phyloP scores from a whole-genome alignment of 2,888 invertebrate genomes.

The Pharmacophagus antenor region DNA sequence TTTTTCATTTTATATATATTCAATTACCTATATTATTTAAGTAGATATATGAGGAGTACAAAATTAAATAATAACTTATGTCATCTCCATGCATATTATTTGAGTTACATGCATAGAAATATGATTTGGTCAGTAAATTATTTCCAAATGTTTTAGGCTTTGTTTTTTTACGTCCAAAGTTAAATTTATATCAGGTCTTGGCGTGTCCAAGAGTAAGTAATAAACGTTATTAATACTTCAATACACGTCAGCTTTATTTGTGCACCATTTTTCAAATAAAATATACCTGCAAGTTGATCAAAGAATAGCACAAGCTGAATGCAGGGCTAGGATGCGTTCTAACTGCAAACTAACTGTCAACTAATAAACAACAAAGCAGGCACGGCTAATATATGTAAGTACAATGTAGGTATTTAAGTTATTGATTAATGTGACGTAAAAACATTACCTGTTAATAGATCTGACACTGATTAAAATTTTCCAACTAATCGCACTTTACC shows the following conservation, averaged over 20 bases:
- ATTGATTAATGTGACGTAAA: slow-evolving; percentile 16
- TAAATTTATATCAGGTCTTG: too few species aligned
- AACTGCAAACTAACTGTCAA: slow-evolving; percentile 15
- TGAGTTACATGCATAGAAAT: too few species aligned
- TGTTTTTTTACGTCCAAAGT: too few species aligned
- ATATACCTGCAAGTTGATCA: slow-evolving; percentile 5
- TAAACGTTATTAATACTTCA: too few species aligned
- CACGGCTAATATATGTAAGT: slow-evolving; percentile 17
- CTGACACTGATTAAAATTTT: slow-evolving; percentile 14
- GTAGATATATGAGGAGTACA: too few species aligned
- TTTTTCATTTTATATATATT: too few species aligned
- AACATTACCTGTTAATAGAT: slow-evolving; percentile 22
- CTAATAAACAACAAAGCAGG: slow-evolving; percentile 1
- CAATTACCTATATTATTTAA: too few species aligned
- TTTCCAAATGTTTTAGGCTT: too few species aligned
- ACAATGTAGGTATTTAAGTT: slow-evolving; percentile 14
- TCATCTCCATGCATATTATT: too few species aligned
- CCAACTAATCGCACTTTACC: slow-evolving; percentile 8
- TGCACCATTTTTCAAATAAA: background rate
- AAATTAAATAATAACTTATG: too few species aligned
- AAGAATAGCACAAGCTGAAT: background rate
- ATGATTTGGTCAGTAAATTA: too few species aligned
- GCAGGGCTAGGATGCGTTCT: slow-evolving; percentile 9
- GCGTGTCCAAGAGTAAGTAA: too few species aligned
- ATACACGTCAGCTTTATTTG: background rate